These are phyloP conservation scores for Solenodon paradoxus DNA, from an alignment of 2,113 vertebrate species.

Conservation along the genomic window DNA sequence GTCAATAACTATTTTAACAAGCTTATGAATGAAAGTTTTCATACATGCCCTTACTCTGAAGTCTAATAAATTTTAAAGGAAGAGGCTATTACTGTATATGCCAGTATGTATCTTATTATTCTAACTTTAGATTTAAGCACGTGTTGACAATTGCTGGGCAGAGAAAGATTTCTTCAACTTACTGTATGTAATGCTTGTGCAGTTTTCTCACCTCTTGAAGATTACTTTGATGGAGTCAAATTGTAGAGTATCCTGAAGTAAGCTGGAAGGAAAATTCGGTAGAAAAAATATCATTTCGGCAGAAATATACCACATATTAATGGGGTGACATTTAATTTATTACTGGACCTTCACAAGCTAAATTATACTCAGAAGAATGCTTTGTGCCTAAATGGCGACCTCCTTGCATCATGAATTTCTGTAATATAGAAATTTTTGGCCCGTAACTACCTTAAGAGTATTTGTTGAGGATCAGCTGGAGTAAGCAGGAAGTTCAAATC, in stretches of 20 bases:
- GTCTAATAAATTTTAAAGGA: background rate
- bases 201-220: background rate
- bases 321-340: conserved; percentile 8
- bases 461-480: conserved; percentile 23
- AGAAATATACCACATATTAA: background rate
- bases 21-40: background rate
- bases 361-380: conserved; percentile 22
- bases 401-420: conserved; percentile 43
- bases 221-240: background rate
- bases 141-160: background rate
- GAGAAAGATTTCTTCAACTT: background rate
- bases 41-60: background rate
- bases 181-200: background rate
- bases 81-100: background rate
- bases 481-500: conserved; percentile 44
- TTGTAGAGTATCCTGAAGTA: background rate
- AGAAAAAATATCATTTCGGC: conserved; percentile 17
- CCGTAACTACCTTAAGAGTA: background rate
- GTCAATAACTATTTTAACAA: background rate
- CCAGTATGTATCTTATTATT: background rate
- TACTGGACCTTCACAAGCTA: conserved; percentile 14
- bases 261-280: background rate
- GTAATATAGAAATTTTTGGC: conserved; percentile 5
- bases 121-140: background rate
- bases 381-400: background rate